A percentile compares a stretch with the other conserved stretches of the same genome.
phyloP scores from a whole-genome alignment of 2,113 vertebrate genomes.

The Thunnus thynnus region DNA sequence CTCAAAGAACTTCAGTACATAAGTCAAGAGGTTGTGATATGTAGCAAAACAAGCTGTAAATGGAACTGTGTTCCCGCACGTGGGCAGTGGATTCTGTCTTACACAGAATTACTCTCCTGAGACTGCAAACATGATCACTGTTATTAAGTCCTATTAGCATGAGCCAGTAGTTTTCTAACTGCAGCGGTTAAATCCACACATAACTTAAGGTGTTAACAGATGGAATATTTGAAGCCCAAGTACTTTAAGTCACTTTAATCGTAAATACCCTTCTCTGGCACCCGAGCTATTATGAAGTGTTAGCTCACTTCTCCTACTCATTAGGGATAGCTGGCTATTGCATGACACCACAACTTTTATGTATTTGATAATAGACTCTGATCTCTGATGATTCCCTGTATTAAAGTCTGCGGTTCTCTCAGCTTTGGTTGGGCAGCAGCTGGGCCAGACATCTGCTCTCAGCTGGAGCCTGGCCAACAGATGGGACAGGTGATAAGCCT shows the following conservation, averaged over 20 bases:
- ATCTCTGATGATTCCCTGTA: slow-evolving; percentile 54
- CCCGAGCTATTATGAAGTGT: slow-evolving; percentile 31
- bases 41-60: too few species aligned
- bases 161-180: slow-evolving; percentile 33
- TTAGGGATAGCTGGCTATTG: slow-evolving; percentile 36
- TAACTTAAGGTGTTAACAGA: slow-evolving; percentile 49
- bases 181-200: slow-evolving; percentile 39
- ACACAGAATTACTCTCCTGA: too few species aligned
- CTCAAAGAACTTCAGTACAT: too few species aligned
- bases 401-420: slow-evolving; percentile 53
- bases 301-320: slow-evolving; percentile 42
- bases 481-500: slow-evolving; percentile 80
- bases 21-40: too few species aligned
- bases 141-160: not conserved
- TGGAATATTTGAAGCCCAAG: slow-evolving; percentile 35
- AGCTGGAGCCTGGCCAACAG: slow-evolving; percentile 74
- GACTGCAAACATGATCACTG: too few species aligned
- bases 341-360: slow-evolving; percentile 41
- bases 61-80: too few species aligned
- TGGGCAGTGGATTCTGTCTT: too few species aligned
- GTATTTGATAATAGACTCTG: slow-evolving; percentile 65
- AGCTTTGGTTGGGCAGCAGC: slow-evolving; percentile 65
- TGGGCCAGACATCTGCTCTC: slow-evolving; percentile 78
- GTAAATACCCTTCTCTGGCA: not conserved
- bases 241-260: slow-evolving; percentile 40